These are phyloP conservation scores for Enteromius treurensis DNA, from an alignment of 2,797 vertebrate genomes.

Conservation along the genomic window DNA sequence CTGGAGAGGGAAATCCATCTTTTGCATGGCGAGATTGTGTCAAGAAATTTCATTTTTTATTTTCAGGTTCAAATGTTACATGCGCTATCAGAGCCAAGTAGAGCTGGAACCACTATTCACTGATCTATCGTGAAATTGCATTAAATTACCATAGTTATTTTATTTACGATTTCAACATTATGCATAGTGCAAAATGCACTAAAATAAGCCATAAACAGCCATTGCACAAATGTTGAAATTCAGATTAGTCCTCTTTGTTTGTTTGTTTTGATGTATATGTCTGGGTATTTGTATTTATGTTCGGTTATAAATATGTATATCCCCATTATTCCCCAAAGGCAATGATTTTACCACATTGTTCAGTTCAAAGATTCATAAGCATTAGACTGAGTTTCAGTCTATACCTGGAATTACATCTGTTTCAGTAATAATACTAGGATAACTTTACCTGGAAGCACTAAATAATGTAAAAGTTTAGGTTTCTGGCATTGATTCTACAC, in stretches of 20 bases:
- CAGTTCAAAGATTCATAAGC: background rate
- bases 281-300: constrained; percentile 21
- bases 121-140: constrained; percentile 62
- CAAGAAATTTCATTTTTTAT: constrained; percentile 69
- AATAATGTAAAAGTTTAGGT: background rate
- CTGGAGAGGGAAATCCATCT: constrained; percentile 75
- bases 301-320: constrained; percentile 7
- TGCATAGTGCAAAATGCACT: constrained; percentile 7
- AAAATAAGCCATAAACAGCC: constrained; percentile 18
- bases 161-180: constrained; percentile 26
- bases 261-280: constrained; percentile 6
- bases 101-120: constrained; percentile 31
- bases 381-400: background rate
- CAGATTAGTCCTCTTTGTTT: constrained; percentile 35
- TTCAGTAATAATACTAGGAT: background rate
- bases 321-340: background rate
- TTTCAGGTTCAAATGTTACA: constrained; percentile 61
- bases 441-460: background rate
- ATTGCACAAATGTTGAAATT: constrained; percentile 14
- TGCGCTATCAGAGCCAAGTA: constrained; percentile 49
- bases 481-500: background rate
- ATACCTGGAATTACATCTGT: background rate
- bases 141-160: constrained; percentile 36
- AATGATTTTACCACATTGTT: constrained; percentile 22
- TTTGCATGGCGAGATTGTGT: constrained; percentile 66